Evolutionary conservation across 2,888 invertebrate species (phyloP).

Genomic region (Orchesellides sinensis): DNA sequence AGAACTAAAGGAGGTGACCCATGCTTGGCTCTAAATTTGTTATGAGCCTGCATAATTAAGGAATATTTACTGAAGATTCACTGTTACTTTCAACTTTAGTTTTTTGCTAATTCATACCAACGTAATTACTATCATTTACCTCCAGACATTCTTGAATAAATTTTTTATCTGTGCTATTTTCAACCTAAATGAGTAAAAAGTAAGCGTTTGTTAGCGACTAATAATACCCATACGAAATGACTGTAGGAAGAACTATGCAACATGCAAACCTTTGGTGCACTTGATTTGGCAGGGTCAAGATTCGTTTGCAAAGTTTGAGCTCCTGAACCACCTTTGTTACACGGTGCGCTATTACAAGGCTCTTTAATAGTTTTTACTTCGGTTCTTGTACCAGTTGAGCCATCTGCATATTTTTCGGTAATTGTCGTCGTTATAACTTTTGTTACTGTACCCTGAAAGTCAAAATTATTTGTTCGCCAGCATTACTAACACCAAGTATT

Average conservation of each 20-base stretch:
- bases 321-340: background rate
- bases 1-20: conserved; percentile 55
- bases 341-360: background rate
- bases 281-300: conserved; percentile 45
- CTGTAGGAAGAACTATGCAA: background rate
- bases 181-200: conserved; percentile 11
- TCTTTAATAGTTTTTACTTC: conserved; percentile 54
- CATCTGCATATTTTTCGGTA: conserved; percentile 63
- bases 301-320: conserved; percentile 14
- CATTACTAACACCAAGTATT: too few relatives aligned
- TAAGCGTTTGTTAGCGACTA: background rate
- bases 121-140: conserved; percentile 1
- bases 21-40: conserved; percentile 67
- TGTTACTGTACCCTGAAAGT: conserved; percentile 60
- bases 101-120: background rate
- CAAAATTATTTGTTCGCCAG: background rate
- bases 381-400: conserved; percentile 56
- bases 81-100: too few relatives aligned
- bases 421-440: conserved; percentile 59
- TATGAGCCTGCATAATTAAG: conserved; percentile 55
- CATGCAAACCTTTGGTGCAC: conserved; percentile 48
- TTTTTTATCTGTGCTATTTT: conserved; percentile 41
- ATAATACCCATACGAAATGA: background rate
- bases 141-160: conserved; percentile 55
- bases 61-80: too few relatives aligned